Base-by-base conservation (phyloP, 2,797 vertebrate genomes). In the Enteromius treurensis region DNA sequence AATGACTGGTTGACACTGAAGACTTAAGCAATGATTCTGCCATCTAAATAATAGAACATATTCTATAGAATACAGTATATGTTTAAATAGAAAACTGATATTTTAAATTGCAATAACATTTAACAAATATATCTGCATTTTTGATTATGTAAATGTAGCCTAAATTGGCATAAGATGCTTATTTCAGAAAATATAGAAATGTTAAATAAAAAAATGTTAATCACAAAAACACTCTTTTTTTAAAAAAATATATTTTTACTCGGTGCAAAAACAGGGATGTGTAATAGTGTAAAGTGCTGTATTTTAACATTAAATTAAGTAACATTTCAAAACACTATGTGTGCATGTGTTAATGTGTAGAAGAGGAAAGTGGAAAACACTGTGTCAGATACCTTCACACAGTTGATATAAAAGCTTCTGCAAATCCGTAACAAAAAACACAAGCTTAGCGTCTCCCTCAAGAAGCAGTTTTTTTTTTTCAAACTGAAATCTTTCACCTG, bases 401-500 rank as follows among this genome's bases (percentile, higher is more conserved):
- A 19, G 26, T 4, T 65, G 21, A 81, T 32, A 53, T 5, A 19
- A 62, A 73, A 55, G 5, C 47, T 75, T 73, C 40, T 47, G 26
- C 23, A n/a, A 53, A 64, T 6, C 29, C 21, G 15, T 37, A 40
- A 51, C 58, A 64, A 37, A 21, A 62, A 73, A 62, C 19, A 21
- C 47, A 85, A 47, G 26, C 17, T 53, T 32, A 40, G 77, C 53
- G 78, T 26, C 2, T 81, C 40, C 32, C 74, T 11, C 17, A 42
- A n/a, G 47, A 73, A 47, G 13, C 11, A n/a, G 10, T 4, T 37
- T 55, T 23, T 11, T 47, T 79, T 34, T 47, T 78, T 19, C 14
- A 58, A 55, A 75, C 49, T 55, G 9, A 1, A 73, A 78, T 82
- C 47, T 74, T 85, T 29, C 32, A 60, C 79, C 40, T 83, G 64